Evolutionary conservation across 2,888 invertebrate species (phyloP).

Genomic region (Meghimatium bilineatum): DNA sequence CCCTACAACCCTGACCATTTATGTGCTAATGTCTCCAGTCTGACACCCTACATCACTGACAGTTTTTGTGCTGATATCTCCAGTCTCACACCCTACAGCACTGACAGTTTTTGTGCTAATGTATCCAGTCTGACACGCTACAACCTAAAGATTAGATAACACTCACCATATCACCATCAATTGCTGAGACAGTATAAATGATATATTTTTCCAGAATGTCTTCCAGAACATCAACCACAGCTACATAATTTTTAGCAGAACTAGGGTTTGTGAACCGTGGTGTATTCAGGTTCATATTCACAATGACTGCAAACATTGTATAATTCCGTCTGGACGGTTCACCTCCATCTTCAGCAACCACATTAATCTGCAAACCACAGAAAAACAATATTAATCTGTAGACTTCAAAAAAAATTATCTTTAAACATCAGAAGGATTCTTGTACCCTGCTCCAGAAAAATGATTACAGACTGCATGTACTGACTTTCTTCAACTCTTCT

Average conservation of each 20-base stretch:
- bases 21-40: too few relatives aligned
- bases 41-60: too few relatives aligned
- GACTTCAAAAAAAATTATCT: too few relatives aligned
- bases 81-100: too few relatives aligned
- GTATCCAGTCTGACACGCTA: too few relatives aligned
- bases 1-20: too few relatives aligned
- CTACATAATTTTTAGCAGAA: conserved; percentile 3
- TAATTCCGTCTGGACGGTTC: conserved; percentile 50
- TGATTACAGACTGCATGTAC: background rate
- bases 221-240: conserved; percentile 36
- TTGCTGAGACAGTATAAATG: conserved; percentile 37
- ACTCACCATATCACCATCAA: conserved; percentile 39
- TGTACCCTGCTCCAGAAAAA: background rate
- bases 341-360: conserved; percentile 66
- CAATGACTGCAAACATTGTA: conserved; percentile 61
- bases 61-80: too few relatives aligned
- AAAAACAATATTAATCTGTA: conserved; percentile 6
- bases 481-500: background rate
- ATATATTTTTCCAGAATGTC: background rate
- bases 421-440: background rate
- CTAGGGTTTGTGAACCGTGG: conserved; percentile 54
- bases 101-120: too few relatives aligned
- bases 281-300: conserved; percentile 63
- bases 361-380: conserved; percentile 59
- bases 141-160: too few relatives aligned